Evolutionary conservation across 2,888 invertebrate species (phyloP).

Genomic region (Drosophila pseudotalamancana): DNA sequence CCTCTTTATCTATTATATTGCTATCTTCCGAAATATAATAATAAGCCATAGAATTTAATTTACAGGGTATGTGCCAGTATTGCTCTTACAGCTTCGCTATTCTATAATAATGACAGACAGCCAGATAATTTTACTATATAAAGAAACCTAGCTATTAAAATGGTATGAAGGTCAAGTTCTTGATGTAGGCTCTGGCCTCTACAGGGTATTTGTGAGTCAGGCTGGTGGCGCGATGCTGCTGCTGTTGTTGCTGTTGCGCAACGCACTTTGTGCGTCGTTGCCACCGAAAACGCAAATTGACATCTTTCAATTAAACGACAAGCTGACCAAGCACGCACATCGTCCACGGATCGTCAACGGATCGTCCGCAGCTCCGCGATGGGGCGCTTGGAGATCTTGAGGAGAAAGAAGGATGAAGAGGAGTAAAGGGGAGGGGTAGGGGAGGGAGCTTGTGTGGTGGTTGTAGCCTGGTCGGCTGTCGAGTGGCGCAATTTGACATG

Average conservation of each 20-base stretch:
- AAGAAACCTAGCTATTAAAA: too few relatives aligned
- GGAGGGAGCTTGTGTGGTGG: constrained; percentile 16
- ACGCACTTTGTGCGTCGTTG: constrained; percentile 74
- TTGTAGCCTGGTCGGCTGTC: constrained; percentile 58
- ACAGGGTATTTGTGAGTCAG: constrained; percentile 19
- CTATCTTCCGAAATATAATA: too few relatives aligned
- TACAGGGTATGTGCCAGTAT: too few relatives aligned
- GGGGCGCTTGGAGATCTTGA: not conserved
- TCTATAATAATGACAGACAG: too few relatives aligned
- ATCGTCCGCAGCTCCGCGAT: constrained; percentile 17
- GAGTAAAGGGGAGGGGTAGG: not conserved
- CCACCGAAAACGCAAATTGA: constrained; percentile 71
- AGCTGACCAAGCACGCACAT: constrained; percentile 60
- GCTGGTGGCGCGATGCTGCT: not conserved
- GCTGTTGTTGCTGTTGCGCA: constrained; percentile 49
- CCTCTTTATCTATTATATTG: too few relatives aligned
- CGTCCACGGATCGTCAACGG: constrained; percentile 34
- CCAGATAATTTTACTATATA: too few relatives aligned
- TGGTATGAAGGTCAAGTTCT: too few relatives aligned
- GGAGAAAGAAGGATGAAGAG: not conserved
- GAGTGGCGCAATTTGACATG: constrained; percentile 66
- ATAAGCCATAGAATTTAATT: too few relatives aligned
- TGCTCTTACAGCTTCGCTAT: too few relatives aligned
- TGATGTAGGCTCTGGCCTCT: not conserved
- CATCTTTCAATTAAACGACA: constrained; percentile 77